Base-by-base conservation (phyloP, 2,888 invertebrate species). In the Acleris holmiana region DNA sequence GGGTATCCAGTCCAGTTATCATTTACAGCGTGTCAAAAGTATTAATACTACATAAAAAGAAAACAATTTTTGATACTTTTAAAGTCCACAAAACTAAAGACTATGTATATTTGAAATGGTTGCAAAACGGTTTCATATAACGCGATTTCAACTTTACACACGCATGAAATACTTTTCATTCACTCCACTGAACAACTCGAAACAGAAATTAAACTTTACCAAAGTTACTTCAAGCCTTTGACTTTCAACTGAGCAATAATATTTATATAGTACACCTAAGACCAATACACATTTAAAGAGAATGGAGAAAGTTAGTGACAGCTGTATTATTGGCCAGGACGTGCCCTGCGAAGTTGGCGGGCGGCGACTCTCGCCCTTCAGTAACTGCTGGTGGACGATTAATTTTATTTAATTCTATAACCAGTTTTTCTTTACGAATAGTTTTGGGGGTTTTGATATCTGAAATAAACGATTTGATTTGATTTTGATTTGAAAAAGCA, bases 291-390 rank as follows among this genome's bases (percentile, higher is more conserved):
- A 46, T 21, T 53, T 61, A 23, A 17, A 21, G 53, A 54, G 53
- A 47, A 61, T 54, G 8, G 54, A 48, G 21, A 48, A 61, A 61
- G 40, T 61, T 40, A 54, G 53, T 48, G 61, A 61, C 61, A 61
- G 59, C 50, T 50, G 50, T 59, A 59, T 50, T 50, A 59, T 44
- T 44, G 41, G 59, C 50, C 50, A 23, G 44, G 23, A 59, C 59
- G 59, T 59, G 59, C 59, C 50, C 50, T 51, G 29, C 21, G 18
- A 40, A 50, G 50, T 50, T 59, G 29, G 17, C 29, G n/a, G n/a
- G n/a, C 44, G 50, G 44, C 23, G 44, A 59, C 41, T 50, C 41
- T 25, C 7, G 59, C 25, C 59, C 59, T 59, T 59, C 58, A 59
- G 59, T 44, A 59, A 58, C 58, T 57, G 48, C 57, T 58, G 58